Percentiles rank a stretch among this genome's conserved stretches.
Evolutionary conservation across 1,140 invertebrate species (phyloP).

Genomic region (Hyphantria cunea): DNA sequence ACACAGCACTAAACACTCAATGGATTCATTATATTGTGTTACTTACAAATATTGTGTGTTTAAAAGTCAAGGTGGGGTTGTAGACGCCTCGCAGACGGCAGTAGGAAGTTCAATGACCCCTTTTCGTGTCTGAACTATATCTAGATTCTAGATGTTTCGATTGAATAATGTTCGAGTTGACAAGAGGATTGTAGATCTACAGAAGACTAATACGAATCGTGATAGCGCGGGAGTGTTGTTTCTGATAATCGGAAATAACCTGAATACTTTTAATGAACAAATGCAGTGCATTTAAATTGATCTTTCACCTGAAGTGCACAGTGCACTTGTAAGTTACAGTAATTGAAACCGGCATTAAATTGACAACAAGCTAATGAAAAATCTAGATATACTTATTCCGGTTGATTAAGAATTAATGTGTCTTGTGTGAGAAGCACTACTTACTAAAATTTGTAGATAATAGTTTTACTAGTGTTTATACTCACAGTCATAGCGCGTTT

Average conservation of each 20-base stretch:
- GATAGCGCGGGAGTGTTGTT: constrained; percentile 4
- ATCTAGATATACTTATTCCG: too few relatives aligned
- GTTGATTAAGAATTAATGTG: too few relatives aligned
- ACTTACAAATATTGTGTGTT: constrained; percentile 27
- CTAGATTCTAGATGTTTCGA: constrained; percentile 39
- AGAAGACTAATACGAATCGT: constrained; percentile 30
- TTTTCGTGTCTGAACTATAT: constrained; percentile 46
- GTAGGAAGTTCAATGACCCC: constrained; percentile 45
- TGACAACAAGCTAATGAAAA: too few relatives aligned
- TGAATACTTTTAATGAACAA: neutral
- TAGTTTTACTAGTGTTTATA: too few relatives aligned
- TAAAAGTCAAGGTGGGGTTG: constrained; percentile 36
- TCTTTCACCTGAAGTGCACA: neutral
- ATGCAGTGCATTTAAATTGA: neutral
- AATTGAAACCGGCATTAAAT: too few relatives aligned
- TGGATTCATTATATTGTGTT: constrained; percentile 39
- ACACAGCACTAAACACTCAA: constrained; percentile 29
- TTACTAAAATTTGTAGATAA: too few relatives aligned
- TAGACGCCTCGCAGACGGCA: constrained; percentile 58
- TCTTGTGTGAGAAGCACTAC: too few relatives aligned
- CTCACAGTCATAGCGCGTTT: too few relatives aligned
- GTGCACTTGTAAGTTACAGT: too few relatives aligned
- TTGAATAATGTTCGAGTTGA: constrained; percentile 31
- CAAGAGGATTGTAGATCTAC: constrained; percentile 26
- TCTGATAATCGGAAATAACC: constrained; percentile 4